Conservation (phyloP, 2,113 vertebrate genomes). For the Lanius ludovicianus region DNA sequence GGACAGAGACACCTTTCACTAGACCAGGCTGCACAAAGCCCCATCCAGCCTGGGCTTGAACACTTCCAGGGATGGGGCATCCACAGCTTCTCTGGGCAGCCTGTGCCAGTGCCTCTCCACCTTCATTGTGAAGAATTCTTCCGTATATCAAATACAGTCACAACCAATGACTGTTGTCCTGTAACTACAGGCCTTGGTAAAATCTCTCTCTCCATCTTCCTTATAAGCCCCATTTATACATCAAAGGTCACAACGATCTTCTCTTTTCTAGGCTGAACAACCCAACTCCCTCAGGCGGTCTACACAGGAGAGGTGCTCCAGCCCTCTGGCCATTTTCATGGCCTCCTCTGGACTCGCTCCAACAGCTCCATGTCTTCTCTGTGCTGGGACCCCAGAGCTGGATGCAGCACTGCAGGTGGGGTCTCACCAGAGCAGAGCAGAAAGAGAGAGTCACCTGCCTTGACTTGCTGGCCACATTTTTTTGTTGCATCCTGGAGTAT, state of each 20-base stretch:
- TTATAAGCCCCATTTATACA: not conserved
- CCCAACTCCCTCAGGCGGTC: not conserved
- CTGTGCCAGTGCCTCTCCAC: not conserved
- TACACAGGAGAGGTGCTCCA: not conserved
- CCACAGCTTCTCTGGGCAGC: not conserved
- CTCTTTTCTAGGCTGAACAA: not conserved
- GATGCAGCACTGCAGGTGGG: not conserved
- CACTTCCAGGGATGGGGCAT: not conserved
- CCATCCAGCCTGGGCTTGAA: not conserved
- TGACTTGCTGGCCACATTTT: fast-evolving
- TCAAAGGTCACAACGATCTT: not conserved
- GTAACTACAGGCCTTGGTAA: not conserved
- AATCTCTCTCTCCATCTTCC: not conserved
- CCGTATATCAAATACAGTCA: not conserved
- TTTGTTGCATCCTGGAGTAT: not conserved
- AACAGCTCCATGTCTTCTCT: not conserved
- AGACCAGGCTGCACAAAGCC: too few relatives aligned
- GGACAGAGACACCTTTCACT: not conserved
- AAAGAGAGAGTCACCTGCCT: not conserved
- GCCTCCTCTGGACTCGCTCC: not conserved
- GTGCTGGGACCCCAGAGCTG: not conserved
- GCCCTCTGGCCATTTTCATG: not conserved
- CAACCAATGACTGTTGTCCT: not conserved
- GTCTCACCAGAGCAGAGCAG: not conserved
- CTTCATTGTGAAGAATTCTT: not conserved